These are phyloP conservation scores for Hylaeus anthracinus DNA, from an alignment of 1,140 invertebrate genomes.

Conservation along the genomic window DNA sequence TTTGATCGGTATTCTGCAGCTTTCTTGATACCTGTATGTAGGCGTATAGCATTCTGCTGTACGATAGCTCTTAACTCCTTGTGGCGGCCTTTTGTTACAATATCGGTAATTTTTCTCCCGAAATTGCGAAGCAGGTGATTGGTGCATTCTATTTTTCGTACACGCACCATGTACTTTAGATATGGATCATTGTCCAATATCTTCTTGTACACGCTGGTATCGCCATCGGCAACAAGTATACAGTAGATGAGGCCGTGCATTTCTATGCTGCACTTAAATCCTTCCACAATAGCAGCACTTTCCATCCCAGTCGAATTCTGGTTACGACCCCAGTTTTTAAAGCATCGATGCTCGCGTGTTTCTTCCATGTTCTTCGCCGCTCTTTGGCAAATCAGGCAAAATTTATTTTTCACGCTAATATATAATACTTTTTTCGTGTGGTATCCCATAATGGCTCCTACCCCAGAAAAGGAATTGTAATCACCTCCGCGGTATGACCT, in stretches of 20 bases:
- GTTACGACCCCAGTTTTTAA: constrained; percentile 16
- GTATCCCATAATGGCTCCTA: constrained; percentile 62
- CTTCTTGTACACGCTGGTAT: constrained; percentile 72
- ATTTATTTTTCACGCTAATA: constrained; percentile 65
- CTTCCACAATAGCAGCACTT: constrained; percentile 73
- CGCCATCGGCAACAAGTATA: constrained; percentile 76
- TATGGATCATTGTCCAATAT: constrained; percentile 67
- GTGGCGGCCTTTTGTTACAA: constrained; percentile 23
- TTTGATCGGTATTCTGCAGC: too few species aligned
- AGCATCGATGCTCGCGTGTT: not conserved
- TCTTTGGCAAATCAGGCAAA: not conserved
- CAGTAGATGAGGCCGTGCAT: constrained; percentile 73
- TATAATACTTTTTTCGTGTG: constrained; percentile 58
- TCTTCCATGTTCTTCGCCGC: not conserved
- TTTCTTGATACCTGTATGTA: too few species aligned
- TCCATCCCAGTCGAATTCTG: constrained; percentile 76
- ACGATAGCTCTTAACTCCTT: too few species aligned
- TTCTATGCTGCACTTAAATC: constrained; percentile 69
- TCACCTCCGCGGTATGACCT: constrained; percentile 62
- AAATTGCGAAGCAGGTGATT: constrained; percentile 67
- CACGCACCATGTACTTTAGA: constrained; percentile 43
- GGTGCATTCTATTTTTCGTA: constrained; percentile 75
- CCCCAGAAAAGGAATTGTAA: constrained; percentile 68
- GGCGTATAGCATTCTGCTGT: too few species aligned
- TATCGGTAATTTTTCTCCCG: constrained; percentile 47